Evolutionary conservation across 2,113 vertebrate genomes (phyloP).

Genomic region (Aix galericulata): DNA sequence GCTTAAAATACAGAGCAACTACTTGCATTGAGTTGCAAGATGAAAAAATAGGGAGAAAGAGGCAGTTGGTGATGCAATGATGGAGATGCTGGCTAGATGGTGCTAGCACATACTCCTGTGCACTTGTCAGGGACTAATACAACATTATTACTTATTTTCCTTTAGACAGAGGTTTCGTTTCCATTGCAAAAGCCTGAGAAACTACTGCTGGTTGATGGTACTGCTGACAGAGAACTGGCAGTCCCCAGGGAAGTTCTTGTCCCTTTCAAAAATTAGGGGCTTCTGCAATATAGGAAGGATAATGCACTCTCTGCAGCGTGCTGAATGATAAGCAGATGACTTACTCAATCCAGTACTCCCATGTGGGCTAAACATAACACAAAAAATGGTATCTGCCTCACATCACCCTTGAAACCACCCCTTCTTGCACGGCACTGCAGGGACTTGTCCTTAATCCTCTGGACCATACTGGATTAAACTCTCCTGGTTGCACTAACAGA

Average conservation of each 20-base stretch:
- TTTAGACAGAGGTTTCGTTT: neutral
- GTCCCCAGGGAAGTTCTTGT: neutral
- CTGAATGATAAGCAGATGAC: neutral
- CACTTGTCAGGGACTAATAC: neutral
- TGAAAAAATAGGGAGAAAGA: neutral
- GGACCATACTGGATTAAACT: neutral
- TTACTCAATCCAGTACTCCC: neutral
- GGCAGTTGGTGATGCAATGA: constrained; percentile 13
- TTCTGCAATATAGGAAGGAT: neutral
- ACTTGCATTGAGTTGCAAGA: neutral
- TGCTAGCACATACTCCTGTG: constrained; percentile 45
- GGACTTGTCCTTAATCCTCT: neutral
- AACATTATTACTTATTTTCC: neutral
- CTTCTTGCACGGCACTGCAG: rapidly evolving
- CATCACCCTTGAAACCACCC: neutral
- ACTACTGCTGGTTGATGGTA: neutral
- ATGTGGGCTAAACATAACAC: neutral
- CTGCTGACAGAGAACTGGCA: neutral
- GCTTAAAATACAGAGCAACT: neutral
- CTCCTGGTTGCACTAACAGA: neutral
- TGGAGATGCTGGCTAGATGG: constrained; percentile 54
- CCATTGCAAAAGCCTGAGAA: neutral
- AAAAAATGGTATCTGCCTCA: neutral
- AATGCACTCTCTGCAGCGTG: neutral
- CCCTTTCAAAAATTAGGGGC: neutral